A percentile compares a stretch with the other conserved stretches of the same genome.
Evolutionary conservation across 2,113 vertebrate genomes (phyloP).

Genomic region (Mellivora capensis): DNA sequence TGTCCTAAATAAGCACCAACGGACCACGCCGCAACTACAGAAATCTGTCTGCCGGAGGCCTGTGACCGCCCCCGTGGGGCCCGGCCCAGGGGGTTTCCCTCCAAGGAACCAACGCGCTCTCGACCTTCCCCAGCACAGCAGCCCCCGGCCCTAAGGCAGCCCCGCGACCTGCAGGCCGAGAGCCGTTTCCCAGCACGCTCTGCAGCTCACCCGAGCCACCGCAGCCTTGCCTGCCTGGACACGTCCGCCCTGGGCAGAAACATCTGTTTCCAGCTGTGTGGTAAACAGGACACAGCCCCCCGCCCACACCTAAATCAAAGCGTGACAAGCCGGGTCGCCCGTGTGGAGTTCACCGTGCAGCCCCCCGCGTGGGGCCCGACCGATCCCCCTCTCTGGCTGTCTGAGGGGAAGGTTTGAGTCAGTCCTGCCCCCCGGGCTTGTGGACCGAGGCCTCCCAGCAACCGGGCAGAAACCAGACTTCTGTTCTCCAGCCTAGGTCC

Average conservation of each 20-base stretch:
- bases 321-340: not conserved
- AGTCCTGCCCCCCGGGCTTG: too few relatives aligned
- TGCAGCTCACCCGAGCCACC: not conserved
- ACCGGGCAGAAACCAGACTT: not conserved
- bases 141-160: not conserved
- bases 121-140: fast-evolving
- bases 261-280: not conserved
- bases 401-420: too few relatives aligned
- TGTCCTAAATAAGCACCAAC: not conserved
- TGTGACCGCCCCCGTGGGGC: not conserved
- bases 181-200: fast-evolving
- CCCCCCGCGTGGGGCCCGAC: not conserved
- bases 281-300: not conserved
- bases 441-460: not conserved
- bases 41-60: not conserved
- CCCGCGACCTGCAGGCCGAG: fast-evolving
- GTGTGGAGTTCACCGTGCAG: fast-evolving
- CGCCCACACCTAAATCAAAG: not conserved
- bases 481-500: too few relatives aligned
- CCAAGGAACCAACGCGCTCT: fast-evolving
- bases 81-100: fast-evolving
- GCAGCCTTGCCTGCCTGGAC: fast-evolving
- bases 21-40: not conserved
- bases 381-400: fast-evolving
- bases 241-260: not conserved